Conservation (phyloP, 2,113 vertebrate species). For the Oxygymnocypris stewartii region DNA sequence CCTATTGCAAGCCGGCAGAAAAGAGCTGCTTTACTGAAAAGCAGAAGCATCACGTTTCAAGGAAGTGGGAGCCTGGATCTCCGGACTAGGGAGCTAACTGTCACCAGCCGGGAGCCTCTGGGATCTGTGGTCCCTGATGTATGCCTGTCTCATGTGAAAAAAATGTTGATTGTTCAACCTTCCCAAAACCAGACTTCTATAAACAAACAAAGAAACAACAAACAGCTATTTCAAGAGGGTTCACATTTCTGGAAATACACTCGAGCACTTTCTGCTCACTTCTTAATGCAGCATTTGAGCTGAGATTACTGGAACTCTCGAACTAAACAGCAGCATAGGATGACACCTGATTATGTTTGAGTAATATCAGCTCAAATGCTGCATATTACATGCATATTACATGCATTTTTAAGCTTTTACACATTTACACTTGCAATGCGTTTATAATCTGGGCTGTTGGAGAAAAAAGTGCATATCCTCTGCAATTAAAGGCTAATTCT, state of each 20-base stretch:
- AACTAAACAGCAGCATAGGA: conserved; percentile 19
- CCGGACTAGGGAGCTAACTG: conserved; percentile 74
- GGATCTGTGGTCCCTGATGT: conserved; percentile 27
- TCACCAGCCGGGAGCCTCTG: conserved; percentile 66
- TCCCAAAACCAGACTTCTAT: conserved; percentile 66
- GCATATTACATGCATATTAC: no score
- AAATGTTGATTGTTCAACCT: conserved; percentile 67
- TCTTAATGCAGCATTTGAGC: conserved; percentile 70
- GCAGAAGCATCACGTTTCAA: conserved; percentile 90
- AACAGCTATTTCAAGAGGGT: conserved; percentile 68
- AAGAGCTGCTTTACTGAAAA: conserved; percentile 83
- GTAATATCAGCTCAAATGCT: no score
- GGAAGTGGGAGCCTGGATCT: conserved; percentile 75
- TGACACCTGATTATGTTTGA: conserved; percentile 19
- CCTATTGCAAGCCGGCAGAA: conserved; percentile 86
- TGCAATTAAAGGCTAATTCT: neutral
- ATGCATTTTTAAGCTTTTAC: neutral
- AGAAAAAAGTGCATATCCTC: neutral
- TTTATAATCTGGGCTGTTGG: neutral
- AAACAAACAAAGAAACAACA: conserved; percentile 70
- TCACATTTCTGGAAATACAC: conserved; percentile 64
- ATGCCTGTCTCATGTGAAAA: conserved; percentile 66
- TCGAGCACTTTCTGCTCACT: conserved; percentile 60
- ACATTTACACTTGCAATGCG: no score
- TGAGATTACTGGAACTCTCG: conserved; percentile 42